Percentiles rank a stretch among this genome's conserved stretches.
These are phyloP conservation scores for Drosophila mimica DNA, from an alignment of 2,888 invertebrate species.

Conservation along the genomic window DNA sequence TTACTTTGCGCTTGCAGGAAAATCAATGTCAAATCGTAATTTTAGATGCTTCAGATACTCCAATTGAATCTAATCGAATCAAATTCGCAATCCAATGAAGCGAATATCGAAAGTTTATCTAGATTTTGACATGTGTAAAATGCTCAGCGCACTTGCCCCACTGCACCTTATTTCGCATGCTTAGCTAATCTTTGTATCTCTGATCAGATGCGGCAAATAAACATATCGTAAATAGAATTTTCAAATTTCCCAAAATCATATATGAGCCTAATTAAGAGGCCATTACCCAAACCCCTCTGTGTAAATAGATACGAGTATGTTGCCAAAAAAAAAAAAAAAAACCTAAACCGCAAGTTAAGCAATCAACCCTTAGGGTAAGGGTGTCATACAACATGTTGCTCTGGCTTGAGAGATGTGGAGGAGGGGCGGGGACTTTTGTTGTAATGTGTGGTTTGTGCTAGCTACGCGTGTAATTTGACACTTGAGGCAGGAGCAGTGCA, in stretches of 20 bases:
- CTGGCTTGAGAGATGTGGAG: background rate
- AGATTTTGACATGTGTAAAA: conserved; percentile 16
- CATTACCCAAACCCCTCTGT: conserved; percentile 73
- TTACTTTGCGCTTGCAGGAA: background rate
- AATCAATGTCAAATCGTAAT: background rate
- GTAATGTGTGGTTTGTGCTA: conserved; percentile 49
- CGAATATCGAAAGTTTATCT: conserved; percentile 8
- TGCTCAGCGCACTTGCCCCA: conserved; percentile 35
- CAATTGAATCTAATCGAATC: conserved; percentile 3
- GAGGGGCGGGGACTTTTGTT: background rate
- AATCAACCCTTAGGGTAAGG: conserved; percentile 52
- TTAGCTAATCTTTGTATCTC: conserved; percentile 35
- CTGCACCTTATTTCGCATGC: conserved; percentile 14
- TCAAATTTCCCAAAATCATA: conserved; percentile 60
- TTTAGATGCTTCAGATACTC: background rate
- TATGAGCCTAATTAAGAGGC: conserved; percentile 82
- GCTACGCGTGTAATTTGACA: conserved; percentile 72
- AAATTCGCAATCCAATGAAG: conserved; percentile 42
- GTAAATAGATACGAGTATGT: conserved; percentile 68
- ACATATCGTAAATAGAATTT: conserved; percentile 50
- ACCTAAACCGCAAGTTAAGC: conserved; percentile 67
- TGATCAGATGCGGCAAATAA: conserved; percentile 26
- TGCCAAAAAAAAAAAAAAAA: conserved; percentile 38
- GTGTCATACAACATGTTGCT: conserved; percentile 40
- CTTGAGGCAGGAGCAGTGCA: conserved; percentile 27